Base-by-base conservation (phyloP, 1,140 invertebrate species). In the Ceratitis capitata region DNA sequence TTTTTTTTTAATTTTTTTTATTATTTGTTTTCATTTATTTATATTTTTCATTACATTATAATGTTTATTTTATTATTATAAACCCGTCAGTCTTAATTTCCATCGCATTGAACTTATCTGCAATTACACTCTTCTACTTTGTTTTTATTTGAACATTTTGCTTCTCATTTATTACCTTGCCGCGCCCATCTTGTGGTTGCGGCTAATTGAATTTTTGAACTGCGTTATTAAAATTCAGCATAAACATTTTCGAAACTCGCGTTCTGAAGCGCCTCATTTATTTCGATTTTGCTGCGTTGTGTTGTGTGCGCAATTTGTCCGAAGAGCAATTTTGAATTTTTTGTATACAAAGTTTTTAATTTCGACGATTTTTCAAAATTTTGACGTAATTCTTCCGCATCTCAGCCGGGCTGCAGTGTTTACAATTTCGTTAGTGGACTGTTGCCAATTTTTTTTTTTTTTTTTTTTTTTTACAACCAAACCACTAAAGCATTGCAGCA, bases 201-300 rank as follows among this genome's bases (percentile, higher is more conserved):
- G 69, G 16, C 69, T 26, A 45, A 45, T 78, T 78, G 69, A 78
- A 47, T 39, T 78, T 78, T 78, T 45, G 69, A 42, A 39, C 39
- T 19, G n/a, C 69, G 26, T 39, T 78, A 45, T 78, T 26, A 78
- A 78, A 78, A 45, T 45, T 45, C 12, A 23, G 19, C 69, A 78
- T 45, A 78, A 78, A 45, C 7, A 61, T 61, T 69, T 69, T 32
- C 64, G 19, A 78, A 78, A 69, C 29, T 69, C 39, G 19, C 19
- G 19, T 42, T 23, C 69, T 26, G 42, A 78, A 47, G 45, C 69
- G 69, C 69, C 69, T 45, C 32, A 78, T 78, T 78, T 78, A 78
- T 78, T 78, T n/a, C 39, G 39, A 16, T 78, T 47, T 69, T 14
- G 14, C 32, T 69, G 61, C 61, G 61, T 69, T 69, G 61, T 35